Base-by-base conservation (phyloP, 2,888 invertebrate genomes). In the Encarsia formosa region DNA sequence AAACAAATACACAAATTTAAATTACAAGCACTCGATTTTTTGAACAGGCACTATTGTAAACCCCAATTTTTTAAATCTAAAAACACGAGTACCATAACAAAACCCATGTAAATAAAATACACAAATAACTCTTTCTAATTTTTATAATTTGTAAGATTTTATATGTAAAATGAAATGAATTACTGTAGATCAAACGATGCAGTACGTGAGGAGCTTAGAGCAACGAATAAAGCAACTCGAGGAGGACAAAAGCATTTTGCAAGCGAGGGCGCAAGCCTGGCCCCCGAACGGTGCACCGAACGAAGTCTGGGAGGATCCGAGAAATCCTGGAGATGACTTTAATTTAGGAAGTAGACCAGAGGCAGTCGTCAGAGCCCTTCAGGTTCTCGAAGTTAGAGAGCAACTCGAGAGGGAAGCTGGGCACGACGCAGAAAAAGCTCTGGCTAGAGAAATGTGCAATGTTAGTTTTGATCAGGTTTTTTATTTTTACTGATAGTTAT, bases 401-500 rank as follows among this genome's bases (percentile, higher is more conserved):
- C 86, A 88, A 66, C 78, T 93, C 58, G 90, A 91, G 74, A 80
- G 87, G 60, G 85, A 86, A 72, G 80, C 83, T 39, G 71, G 70
- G 18, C 73, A 90, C 66, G 87, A 92, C 63, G 90, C 91, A 15
- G 94, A 94, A 73, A 93, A 92, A 71, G 94, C 94, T 4, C 80
- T 95, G 49, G 91, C 95, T 42, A 81, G 93, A 64, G 94, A 95
- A 78, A 94, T 95, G 94, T 95, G 94, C 76, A 94, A 95, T 76
- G 86, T 86, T 76, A 78, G 83, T 76, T 56, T 5, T 3, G 8
- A 13, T 26, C 6, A 26, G 11, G 6, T 26, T 6, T 8, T 8
- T 26, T 6, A 26, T 11, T 26, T 11, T 26, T 26, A 11, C 6
- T 26, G 26, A 26, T 11, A 6, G 6, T 6, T 6, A 8, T 6